Conservation (phyloP, 2,797 vertebrate species). For the Onychomys leucogaster region DNA sequence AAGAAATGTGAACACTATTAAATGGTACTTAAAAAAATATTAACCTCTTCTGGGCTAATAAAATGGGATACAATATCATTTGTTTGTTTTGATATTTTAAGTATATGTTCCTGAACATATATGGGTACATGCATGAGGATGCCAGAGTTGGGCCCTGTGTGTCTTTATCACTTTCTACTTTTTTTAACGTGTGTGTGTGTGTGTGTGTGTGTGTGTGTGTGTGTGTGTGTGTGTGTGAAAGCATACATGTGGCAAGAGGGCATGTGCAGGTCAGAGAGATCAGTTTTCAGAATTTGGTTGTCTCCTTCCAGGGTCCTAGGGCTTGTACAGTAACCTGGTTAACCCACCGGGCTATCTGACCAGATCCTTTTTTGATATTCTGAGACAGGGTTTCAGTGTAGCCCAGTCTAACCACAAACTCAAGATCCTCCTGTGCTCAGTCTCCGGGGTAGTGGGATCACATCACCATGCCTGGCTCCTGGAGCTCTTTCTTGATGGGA, state of each 20-base stretch:
- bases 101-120: background rate
- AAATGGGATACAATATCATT: background rate
- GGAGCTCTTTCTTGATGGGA: background rate
- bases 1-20: background rate
- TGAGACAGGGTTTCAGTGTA: background rate
- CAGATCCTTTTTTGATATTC: background rate
- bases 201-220: background rate
- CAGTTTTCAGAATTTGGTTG: background rate
- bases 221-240: background rate
- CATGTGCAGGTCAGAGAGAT: background rate
- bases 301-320: background rate
- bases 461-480: background rate
- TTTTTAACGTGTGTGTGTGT: background rate
- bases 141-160: background rate
- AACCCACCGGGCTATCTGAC: background rate
- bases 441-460: background rate
- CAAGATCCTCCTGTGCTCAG: background rate
- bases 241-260: too few relatives aligned
- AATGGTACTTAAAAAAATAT: background rate
- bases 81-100: background rate
- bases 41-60: background rate
- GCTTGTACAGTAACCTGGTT: background rate
- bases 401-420: background rate
- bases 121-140: background rate
- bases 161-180: background rate